Percentiles rank a stretch among this genome's conserved stretches.
phyloP scores from a whole-genome alignment of 1,140 invertebrate genomes.

The Drosophila sturtevanti region DNA sequence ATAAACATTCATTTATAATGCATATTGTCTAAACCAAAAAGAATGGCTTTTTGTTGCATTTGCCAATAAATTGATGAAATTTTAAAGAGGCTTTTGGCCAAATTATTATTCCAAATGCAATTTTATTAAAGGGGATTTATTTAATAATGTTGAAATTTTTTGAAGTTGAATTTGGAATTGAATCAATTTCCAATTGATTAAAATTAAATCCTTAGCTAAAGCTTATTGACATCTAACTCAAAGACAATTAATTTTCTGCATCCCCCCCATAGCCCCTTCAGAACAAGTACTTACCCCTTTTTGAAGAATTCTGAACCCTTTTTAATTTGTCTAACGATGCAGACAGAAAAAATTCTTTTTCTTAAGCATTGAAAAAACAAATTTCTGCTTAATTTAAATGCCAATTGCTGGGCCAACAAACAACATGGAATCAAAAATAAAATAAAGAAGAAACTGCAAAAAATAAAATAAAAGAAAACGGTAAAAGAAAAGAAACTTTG shows the following conservation, averaged over 20 bases:
- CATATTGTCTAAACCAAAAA: background rate
- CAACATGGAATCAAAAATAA: conserved; percentile 6
- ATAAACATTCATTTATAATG: background rate
- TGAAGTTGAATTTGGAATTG: background rate
- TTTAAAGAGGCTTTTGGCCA: conserved; percentile 21
- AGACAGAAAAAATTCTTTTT: conserved; percentile 9
- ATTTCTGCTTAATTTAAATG: conserved; percentile 53
- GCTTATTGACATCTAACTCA: background rate
- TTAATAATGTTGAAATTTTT: background rate
- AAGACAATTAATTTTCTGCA: conserved; percentile 35
- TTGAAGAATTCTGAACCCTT: conserved; percentile 4
- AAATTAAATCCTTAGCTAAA: background rate
- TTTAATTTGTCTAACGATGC: conserved; percentile 9
- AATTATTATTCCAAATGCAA: background rate
- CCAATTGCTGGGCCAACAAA: conserved; percentile 7
- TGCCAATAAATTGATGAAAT: conserved; percentile 26
- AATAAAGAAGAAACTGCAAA: conserved; percentile 6
- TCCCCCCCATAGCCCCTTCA: too few species aligned
- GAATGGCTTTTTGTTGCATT: conserved; percentile 12
- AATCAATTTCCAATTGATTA: background rate
- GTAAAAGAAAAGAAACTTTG: conserved; percentile 33
- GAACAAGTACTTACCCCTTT: background rate
- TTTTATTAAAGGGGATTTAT: background rate
- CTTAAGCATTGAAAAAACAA: conserved; percentile 33
- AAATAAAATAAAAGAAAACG: conserved; percentile 10